Evolutionary conservation across 2,113 vertebrate species (phyloP).

Genomic region (Jacana jacana): DNA sequence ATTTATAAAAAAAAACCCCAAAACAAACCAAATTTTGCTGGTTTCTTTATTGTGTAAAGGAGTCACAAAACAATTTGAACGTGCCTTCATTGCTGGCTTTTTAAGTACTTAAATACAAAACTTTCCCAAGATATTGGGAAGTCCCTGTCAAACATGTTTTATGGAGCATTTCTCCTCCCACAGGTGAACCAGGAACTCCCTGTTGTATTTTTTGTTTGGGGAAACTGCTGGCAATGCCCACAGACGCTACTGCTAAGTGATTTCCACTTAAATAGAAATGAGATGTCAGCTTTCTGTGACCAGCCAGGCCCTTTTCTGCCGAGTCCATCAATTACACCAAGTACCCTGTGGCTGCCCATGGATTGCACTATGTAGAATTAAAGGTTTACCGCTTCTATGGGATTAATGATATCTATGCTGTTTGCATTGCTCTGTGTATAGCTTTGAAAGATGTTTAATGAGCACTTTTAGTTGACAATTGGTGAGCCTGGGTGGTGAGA

Average conservation of each 20-base stretch:
- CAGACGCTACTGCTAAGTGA: not conserved
- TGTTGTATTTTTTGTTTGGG: not conserved
- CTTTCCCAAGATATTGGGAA: not conserved
- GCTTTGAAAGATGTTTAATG: not conserved
- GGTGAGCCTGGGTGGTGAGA: not conserved
- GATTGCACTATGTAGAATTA: not conserved
- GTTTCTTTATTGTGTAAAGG: not conserved
- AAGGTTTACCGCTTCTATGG: not conserved
- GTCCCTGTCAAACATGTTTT: not conserved
- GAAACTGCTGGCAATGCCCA: not conserved
- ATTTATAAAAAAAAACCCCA: not conserved
- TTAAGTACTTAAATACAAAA: not conserved
- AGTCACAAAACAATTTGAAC: not conserved
- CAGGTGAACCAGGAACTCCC: not conserved
- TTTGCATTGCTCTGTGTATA: not conserved
- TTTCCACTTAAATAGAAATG: not conserved
- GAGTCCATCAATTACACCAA: not conserved
- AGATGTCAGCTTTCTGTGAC: not conserved
- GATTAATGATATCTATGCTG: not conserved
- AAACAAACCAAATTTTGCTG: not conserved
- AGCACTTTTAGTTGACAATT: not conserved
- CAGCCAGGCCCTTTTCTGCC: not conserved
- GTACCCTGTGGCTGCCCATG: not conserved
- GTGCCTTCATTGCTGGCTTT: not conserved
- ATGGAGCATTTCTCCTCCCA: not conserved